Percentiles rank a stretch among this genome's conserved stretches.
phyloP scores from a whole-genome alignment of 2,888 invertebrate species.

The Drosophila imparisetae region DNA sequence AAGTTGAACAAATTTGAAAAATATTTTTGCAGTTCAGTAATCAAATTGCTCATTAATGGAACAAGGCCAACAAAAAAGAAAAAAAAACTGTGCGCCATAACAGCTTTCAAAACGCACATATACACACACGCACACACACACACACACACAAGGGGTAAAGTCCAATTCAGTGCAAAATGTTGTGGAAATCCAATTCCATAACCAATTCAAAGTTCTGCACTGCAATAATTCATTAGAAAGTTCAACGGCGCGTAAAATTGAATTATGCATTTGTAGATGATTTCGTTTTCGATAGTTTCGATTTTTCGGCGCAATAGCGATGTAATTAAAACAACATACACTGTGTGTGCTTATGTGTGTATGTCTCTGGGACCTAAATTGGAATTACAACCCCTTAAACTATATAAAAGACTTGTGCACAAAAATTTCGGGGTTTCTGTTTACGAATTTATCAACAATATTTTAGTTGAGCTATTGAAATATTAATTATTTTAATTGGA shows the following conservation, averaged over 20 bases:
- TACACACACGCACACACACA: conserved; percentile 16
- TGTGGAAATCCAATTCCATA: conserved; percentile 65
- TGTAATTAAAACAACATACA: conserved; percentile 51
- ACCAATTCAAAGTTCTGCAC: conserved; percentile 48
- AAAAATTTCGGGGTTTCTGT: conserved; percentile 10
- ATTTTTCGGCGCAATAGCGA: conserved; percentile 31
- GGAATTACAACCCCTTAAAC: conserved; percentile 4
- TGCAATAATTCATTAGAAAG: conserved; percentile 72
- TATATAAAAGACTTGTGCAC: background rate
- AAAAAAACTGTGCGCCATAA: conserved; percentile 23
- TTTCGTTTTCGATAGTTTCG: conserved; percentile 60
- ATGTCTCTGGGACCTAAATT: conserved; percentile 5
- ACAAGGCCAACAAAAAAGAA: conserved; percentile 12
- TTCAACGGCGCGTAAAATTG: conserved; percentile 75
- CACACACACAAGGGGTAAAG: conserved; percentile 18
- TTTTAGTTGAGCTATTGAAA: background rate
- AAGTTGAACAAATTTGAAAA: conserved; percentile 4
- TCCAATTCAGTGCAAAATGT: conserved; percentile 57
- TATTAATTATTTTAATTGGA: background rate
- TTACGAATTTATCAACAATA: background rate
- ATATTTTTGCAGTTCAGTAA: conserved; percentile 55
- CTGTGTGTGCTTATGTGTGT: background rate
- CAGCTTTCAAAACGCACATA: conserved; percentile 17
- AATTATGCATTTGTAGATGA: conserved; percentile 76
- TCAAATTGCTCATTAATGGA: conserved; percentile 71